These are phyloP conservation scores for Melanaphis sacchari DNA, from an alignment of 1,140 invertebrate genomes.

Conservation along the genomic window DNA sequence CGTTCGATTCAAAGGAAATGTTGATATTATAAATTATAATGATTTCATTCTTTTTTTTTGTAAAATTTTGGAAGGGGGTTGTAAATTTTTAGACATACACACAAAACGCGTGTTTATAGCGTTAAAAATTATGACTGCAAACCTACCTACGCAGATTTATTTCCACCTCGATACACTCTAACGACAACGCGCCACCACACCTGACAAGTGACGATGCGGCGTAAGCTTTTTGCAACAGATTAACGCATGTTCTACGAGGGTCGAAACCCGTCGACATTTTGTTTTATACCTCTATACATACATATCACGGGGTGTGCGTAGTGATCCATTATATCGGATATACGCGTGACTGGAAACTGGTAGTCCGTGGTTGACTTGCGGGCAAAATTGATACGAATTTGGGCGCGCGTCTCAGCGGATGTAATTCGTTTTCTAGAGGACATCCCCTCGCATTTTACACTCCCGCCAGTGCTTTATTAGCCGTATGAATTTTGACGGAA, in stretches of 20 bases:
- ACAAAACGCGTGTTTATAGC: neutral
- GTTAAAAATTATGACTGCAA: neutral
- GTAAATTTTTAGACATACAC: no score
- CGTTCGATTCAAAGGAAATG: neutral
- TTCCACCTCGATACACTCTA: neutral
- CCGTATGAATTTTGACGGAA: neutral
- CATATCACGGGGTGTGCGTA: neutral
- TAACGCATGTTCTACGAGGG: slow-evolving; percentile 10
- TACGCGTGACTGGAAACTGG: neutral
- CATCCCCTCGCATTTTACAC: neutral
- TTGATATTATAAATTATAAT: no score
- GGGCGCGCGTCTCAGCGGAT: neutral
- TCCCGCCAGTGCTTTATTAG: neutral
- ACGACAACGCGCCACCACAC: no score
- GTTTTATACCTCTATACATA: neutral
- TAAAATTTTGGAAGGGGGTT: no score
- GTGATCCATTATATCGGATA: slow-evolving; percentile 37
- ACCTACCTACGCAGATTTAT: neutral
- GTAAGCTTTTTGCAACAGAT: neutral
- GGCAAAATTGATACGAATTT: slow-evolving; percentile 34
- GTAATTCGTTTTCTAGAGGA: slow-evolving; percentile 24
- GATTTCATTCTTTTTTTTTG: no score
- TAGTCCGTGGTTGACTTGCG: neutral
- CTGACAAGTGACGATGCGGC: neutral
- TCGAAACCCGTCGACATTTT: neutral